Base-by-base conservation (phyloP, 2,888 invertebrate genomes). In the Orthosia cruda region DNA sequence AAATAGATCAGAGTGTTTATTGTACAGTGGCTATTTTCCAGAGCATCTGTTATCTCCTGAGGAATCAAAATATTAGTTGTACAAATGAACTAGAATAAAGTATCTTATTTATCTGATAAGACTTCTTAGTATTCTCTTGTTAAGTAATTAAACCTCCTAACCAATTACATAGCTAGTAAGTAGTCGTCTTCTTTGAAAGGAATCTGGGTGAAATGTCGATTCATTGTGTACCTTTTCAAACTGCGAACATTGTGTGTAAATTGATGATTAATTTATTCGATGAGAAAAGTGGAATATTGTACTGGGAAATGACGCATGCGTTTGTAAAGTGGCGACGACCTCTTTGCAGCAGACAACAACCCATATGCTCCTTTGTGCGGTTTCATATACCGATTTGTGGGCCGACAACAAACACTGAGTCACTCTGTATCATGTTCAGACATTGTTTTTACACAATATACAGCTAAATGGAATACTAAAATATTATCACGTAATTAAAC, bases 301-400 rank as follows among this genome's bases (percentile, higher is more conserved):
- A 78, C 90, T 92, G 93, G 93, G 92, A 92, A 91, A 85, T 96
- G 96, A 96, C 94, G 92, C 95, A 95, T 89, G 73, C 81, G 80
- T 81, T 81, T 77, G 84, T 89, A 86, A 77, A 88, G 89, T 92
- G 93, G 86, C 92, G 92, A 87, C 91, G 96, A 95, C 94, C 96
- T 91, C 93, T 89, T 90, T 90, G 89, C 89, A 88, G 80, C 90
- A 90, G 89, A 89, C 91, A 89, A 87, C 89, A 90, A 89, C 90
- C 89, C 92, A 91, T 89, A 87, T 91, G 91, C 84, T 91, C 90
- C 95, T 96, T 96, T 96, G 95, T 96, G 91, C 89, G 88, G 89
- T 92, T 93, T 92, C 90, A 91, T 91, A 92, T 92, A 90, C 87
- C 88, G 90, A 93, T 94, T 94, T 92, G 94, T 94, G 93, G 93